These are phyloP conservation scores for Limenitis arthemis DNA, from an alignment of 2,888 invertebrate genomes.

Conservation along the genomic window DNA sequence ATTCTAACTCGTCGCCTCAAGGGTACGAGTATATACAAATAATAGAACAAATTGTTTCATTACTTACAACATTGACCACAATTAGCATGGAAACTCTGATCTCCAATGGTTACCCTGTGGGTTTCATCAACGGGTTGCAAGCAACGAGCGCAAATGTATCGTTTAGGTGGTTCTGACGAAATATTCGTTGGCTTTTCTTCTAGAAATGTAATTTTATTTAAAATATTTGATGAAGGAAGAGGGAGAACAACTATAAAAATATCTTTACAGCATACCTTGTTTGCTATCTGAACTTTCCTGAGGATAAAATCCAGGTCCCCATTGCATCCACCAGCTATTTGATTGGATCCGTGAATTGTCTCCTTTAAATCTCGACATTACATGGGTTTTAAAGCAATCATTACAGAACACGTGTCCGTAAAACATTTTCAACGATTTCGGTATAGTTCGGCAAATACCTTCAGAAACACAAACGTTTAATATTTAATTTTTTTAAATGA, in stretches of 20 bases:
- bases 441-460: slow-evolving; percentile 58
- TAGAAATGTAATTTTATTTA: background rate
- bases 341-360: slow-evolving; percentile 44
- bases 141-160: slow-evolving; percentile 52
- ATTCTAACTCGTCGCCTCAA: too few relatives aligned
- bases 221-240: background rate
- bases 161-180: slow-evolving; percentile 34
- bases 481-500: background rate
- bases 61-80: slow-evolving; percentile 61
- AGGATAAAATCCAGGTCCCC: slow-evolving; percentile 42
- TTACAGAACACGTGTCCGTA: slow-evolving; percentile 63
- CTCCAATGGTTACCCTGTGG: slow-evolving; percentile 45
- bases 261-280: background rate
- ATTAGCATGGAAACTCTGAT: slow-evolving; percentile 51
- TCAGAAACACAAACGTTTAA: too few relatives aligned
- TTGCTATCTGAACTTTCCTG: slow-evolving; percentile 23
- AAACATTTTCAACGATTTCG: slow-evolving; percentile 55
- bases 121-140: slow-evolving; percentile 44
- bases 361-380: slow-evolving; percentile 45
- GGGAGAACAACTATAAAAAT: background rate
- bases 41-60: background rate
- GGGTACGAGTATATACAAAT: too few relatives aligned
- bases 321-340: slow-evolving; percentile 61
- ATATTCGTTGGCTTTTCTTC: slow-evolving; percentile 22
- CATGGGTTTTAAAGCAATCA: slow-evolving; percentile 56